These are phyloP conservation scores for Sipunculus nudus DNA, from an alignment of 2,888 invertebrate genomes.

Conservation along the genomic window DNA sequence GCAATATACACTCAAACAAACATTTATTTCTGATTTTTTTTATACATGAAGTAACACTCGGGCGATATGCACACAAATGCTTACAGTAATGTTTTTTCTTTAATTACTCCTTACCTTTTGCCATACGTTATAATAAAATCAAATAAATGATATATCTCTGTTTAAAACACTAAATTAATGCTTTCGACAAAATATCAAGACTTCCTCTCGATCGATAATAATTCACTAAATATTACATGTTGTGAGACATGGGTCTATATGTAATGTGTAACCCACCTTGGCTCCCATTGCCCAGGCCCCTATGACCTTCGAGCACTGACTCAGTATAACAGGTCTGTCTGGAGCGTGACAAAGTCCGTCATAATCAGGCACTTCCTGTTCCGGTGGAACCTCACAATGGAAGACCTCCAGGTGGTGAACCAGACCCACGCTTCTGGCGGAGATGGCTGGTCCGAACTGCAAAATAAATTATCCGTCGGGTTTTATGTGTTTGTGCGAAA, in stretches of 20 bases:
- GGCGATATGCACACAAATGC: too few relatives aligned
- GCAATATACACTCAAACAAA: too few relatives aligned
- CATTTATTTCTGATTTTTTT: too few relatives aligned
- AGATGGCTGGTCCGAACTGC: slow-evolving; percentile 87
- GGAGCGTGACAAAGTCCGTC: slow-evolving; percentile 80
- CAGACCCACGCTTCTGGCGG: slow-evolving; percentile 81
- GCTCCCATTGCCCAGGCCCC: slow-evolving; percentile 99
- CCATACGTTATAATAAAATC: too few relatives aligned
- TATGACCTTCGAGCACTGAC: slow-evolving; percentile 84
- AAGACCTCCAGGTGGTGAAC: slow-evolving; percentile 99
- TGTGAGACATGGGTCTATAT: not conserved
- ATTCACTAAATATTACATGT: not conserved
- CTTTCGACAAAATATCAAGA: too few relatives aligned
- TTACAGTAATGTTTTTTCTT: too few relatives aligned
- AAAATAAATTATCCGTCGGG: slow-evolving; percentile 7
- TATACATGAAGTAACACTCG: too few relatives aligned
- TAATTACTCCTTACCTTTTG: too few relatives aligned
- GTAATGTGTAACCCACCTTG: slow-evolving; percentile 48
- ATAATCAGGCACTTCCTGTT: slow-evolving; percentile 75
- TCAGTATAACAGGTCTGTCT: slow-evolving; percentile 78
- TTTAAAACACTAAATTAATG: too few relatives aligned
- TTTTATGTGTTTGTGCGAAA: not conserved
- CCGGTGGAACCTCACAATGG: slow-evolving; percentile 82
- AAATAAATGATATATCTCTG: too few relatives aligned
- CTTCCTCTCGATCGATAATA: not conserved